Conservation (phyloP, 2,888 invertebrate species). For the Epinotia ramella region DNA sequence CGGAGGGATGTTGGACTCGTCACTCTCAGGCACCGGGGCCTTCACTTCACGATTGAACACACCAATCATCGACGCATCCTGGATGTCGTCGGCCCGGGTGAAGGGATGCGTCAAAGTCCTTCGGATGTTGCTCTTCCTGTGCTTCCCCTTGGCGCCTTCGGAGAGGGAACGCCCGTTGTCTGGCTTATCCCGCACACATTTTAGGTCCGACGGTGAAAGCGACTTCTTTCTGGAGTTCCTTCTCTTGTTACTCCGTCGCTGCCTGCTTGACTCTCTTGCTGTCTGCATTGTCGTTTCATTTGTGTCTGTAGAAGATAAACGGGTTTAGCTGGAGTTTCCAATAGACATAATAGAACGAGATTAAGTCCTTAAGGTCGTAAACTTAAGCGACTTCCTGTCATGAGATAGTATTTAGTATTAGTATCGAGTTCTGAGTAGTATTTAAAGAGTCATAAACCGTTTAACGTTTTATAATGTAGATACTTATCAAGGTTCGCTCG, state of each 20-base stretch:
- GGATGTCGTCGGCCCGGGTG: conserved; percentile 69
- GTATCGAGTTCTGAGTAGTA: not conserved
- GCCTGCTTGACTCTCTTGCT: conserved; percentile 77
- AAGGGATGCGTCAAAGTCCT: conserved; percentile 82
- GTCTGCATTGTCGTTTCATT: conserved; percentile 80
- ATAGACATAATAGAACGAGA: conserved; percentile 8
- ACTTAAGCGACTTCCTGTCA: conserved; percentile 21
- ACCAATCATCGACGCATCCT: conserved; percentile 70
- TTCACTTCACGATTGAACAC: conserved; percentile 69
- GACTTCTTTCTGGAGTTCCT: conserved; percentile 83
- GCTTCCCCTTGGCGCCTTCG: conserved; percentile 80
- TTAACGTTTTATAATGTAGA: not conserved
- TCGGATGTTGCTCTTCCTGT: conserved; percentile 79
- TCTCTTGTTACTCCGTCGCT: conserved; percentile 78
- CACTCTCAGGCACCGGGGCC: conserved; percentile 72
- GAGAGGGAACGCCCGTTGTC: conserved; percentile 77
- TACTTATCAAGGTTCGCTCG: too few species aligned
- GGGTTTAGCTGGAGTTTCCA: conserved; percentile 8
- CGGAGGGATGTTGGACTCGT: conserved; percentile 79
- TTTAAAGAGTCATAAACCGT: not conserved
- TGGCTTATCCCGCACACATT: conserved; percentile 70
- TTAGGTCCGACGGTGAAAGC: conserved; percentile 79
- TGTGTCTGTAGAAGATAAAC: conserved; percentile 67
- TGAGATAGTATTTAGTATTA: not conserved
- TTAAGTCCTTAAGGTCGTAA: not conserved